Conservation (phyloP, 2,888 invertebrate species). For the Spisula subtruncata region DNA sequence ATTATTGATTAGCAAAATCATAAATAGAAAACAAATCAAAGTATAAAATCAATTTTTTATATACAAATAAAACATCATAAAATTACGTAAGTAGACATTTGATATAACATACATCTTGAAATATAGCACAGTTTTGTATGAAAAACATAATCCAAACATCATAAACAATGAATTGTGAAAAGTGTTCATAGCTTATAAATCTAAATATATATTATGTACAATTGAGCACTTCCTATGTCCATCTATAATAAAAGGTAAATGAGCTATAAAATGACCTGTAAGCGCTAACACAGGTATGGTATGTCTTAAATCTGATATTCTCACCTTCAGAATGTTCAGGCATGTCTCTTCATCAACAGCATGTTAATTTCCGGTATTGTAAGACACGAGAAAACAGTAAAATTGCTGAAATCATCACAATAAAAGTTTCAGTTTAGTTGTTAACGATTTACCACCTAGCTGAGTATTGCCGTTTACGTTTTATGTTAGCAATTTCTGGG, state of each 20-base stretch:
- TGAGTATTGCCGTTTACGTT: conserved; percentile 69
- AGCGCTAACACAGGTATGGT: not conserved
- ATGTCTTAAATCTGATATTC: not conserved
- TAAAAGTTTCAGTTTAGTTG: not conserved
- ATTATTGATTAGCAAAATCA: not conserved
- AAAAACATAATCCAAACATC: not conserved
- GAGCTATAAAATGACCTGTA: not conserved
- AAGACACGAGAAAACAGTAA: not conserved
- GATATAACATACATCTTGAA: not conserved
- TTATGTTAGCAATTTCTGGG: conserved; percentile 71
- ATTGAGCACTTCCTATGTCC: not conserved
- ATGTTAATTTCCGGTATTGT: not conserved
- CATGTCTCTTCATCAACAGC: not conserved
- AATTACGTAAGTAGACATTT: not conserved
- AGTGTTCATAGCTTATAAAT: not conserved
- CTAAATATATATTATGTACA: not conserved
- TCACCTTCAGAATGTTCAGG: not conserved
- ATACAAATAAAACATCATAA: not conserved
- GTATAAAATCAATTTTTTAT: not conserved
- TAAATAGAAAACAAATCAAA: not conserved
- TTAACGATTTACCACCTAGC: conserved; percentile 56
- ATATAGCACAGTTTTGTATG: not conserved
- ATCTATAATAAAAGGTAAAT: not conserved
- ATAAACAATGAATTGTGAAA: no score
- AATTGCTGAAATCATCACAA: not conserved